Base-by-base conservation (phyloP, 2,888 invertebrate species). In the Ophion ventricosus region DNA sequence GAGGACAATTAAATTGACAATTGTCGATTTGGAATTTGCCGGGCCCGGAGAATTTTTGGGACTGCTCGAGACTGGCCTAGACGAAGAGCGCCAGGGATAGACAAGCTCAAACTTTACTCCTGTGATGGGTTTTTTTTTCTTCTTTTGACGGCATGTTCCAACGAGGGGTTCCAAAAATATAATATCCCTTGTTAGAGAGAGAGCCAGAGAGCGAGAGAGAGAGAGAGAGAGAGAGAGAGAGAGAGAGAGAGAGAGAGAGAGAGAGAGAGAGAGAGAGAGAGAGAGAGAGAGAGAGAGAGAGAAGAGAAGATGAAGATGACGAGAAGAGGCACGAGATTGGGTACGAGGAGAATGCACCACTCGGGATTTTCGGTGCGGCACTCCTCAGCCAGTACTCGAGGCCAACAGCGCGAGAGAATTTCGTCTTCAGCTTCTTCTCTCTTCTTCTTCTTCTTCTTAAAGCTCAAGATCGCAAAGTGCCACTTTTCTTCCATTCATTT, bases 341-440 rank as follows among this genome's bases (percentile, higher is more conserved):
- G 40, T 20, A 23, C 23, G 66, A 23, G 40, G 73, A 26, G 63
- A 74, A 61, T 61, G 49, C n/a, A 59, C 23, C 59, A 35, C 74
- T 72, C 67, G 87, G 87, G 86, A 87, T 77, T 83, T 40, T 74
- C 81, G 83, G 78, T 84, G 90, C 88, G 90, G 17, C 73, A 92
- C 91, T 92, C 89, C 87, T 89, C 88, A 88, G 85, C 87, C 83
- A 89, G 89, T 89, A 88, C 87, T 91, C 90, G 89, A 87, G 26
- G 73, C 88, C 84, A 89, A 88, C 88, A 88, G 78, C 82, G 82
- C 80, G 66, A 64, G 59, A 54, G 54, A 43, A 80, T 85, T 84
- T 72, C 23, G 29, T 63, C 63, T 35, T 64, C 67, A 43, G 56
- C 29, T n/a, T 56, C 72, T 49, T 43, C 17, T 35, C 20, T 75